Base-by-base conservation (phyloP, 2,888 invertebrate species). In the Camponotus fellah region DNA sequence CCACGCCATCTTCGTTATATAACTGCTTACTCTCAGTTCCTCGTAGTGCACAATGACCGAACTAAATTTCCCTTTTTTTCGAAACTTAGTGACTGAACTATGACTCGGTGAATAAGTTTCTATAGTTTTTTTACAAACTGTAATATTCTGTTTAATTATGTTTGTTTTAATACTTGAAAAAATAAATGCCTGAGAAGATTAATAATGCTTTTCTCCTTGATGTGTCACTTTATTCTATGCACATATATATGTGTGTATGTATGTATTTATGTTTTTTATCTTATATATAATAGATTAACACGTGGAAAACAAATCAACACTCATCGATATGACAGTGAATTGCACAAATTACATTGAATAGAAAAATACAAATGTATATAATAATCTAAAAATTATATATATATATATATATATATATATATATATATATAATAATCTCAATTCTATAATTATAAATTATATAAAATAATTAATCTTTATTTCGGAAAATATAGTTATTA, bases 11-110 rank as follows among this genome's bases (percentile, higher is more conserved):
- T 66, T 68, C 69, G 77, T 88, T 91, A 85, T 88, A 88, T 91
- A 88, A 91, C 89, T 88, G 83, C 85, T 89, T 88, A 85, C 87
- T 85, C 86, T 86, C 60, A 77, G 84, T 85, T 81, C 69, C 66
- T 72, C 85, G 58, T 72, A 75, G 72, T 53, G 69, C 75, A 66
- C 75, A 86, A 90, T 82, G 84, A 87, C 79, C 83, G 71, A 83
- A 88, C 83, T 88, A 90, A 87, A 86, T 90, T 86, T 84, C 58
- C 71, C 74, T 71, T 82, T 81, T 26, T 71, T 75, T 88, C 82
- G 5, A 76, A 37, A 17, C 43, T 6, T 17, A 65, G 21, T 62
- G 26, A 62, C 60, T 62, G 10, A 49, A 75, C 34, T 66, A 58
- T 14, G 34, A 69, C 34, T 17, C 12, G 14, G 10, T 46, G 12